Evolutionary conservation across 2,888 invertebrate species (phyloP), one percentile per base, ranked within the genome.

Genomic region (Ennomos fuscantarius): DNA sequence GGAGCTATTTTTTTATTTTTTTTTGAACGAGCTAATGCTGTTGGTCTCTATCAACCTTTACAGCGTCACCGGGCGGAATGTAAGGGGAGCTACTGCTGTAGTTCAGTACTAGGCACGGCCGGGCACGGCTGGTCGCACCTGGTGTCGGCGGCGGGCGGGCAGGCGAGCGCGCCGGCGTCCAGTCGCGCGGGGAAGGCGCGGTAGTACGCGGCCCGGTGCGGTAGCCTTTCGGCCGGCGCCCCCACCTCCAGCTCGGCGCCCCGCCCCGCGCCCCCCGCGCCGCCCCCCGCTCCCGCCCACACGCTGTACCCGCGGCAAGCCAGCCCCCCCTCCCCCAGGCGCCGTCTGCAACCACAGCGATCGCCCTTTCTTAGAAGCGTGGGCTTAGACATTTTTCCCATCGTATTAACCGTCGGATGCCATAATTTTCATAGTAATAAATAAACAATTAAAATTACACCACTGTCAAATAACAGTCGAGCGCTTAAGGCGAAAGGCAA

Each of bases 131-230:
- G 24, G 33, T 35, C 37, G 36, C 36, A 91, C 91, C 91, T 91
- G 80, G 84, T 80, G 74, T 89, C 90, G 68, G 77, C 70, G 66
- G 79, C 68, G 58, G 84, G 85, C 58, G 92, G 90, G 63, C 87
- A 85, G 39, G 86, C 81, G 24, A 93, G 84, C 48, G 91, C 90
- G 64, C 73, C 74, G 55, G 86, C 94, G 84, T 98, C 97, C 65
- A 99, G 93, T 40, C 96, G 86, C 42, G 98, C 98, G 47, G 99
- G 99, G 92, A 99, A 97, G 78, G 94, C 96, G 84, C 96, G 93
- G 92, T 95, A 94, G 87, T 95, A 95, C 31, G 95, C 94, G 63
- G 95, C 94, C 74, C 95, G 93, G 83, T 95, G 95, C 58, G 95
- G 94, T 77, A 96, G 93, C 46, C 98, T 94, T 86, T 96, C 96